These are phyloP conservation scores for Peromyscus melanophrys DNA, from an alignment of 2,797 vertebrate genomes.

Conservation along the genomic window DNA sequence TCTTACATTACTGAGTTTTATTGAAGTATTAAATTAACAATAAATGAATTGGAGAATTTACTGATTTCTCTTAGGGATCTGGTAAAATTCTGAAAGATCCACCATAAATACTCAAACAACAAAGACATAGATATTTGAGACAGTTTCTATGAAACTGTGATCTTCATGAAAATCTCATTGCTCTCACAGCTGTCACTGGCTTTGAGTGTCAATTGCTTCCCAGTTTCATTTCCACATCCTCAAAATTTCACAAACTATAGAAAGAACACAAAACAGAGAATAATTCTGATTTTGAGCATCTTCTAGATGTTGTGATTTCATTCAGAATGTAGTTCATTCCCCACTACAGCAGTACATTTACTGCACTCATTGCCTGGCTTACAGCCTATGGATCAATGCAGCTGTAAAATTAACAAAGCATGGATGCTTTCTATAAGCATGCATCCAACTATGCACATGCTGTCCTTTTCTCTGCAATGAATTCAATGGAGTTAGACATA, in stretches of 20 bases:
- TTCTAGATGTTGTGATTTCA: constrained; percentile 57
- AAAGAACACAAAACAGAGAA: constrained; percentile 33
- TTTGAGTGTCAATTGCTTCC: background rate
- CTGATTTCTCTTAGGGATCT: background rate
- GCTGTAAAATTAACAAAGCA: constrained; percentile 72
- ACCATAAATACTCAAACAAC: background rate
- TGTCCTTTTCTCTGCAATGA: constrained; percentile 23
- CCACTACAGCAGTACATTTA: constrained; percentile 34
- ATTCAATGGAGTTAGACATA: constrained; percentile 84
- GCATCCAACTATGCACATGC: constrained; percentile 68
- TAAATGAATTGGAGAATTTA: constrained; percentile 3
- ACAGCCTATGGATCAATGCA: constrained; percentile 73
- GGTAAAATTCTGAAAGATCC: background rate
- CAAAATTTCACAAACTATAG: constrained; percentile 39
- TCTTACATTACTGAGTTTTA: constrained; percentile 45
- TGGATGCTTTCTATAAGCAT: constrained; percentile 72
- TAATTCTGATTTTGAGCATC: background rate
- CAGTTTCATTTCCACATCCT: background rate
- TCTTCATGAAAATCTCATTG: background rate
- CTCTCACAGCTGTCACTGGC: background rate
- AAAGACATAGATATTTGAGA: background rate
- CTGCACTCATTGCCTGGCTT: constrained; percentile 57
- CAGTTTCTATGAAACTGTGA: background rate
- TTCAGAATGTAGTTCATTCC: constrained; percentile 47
- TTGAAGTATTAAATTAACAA: background rate